A percentile compares a stretch with the other conserved stretches of the same genome.
Conservation (phyloP, 2,888 invertebrate genomes). For the Encarsia formosa region DNA sequence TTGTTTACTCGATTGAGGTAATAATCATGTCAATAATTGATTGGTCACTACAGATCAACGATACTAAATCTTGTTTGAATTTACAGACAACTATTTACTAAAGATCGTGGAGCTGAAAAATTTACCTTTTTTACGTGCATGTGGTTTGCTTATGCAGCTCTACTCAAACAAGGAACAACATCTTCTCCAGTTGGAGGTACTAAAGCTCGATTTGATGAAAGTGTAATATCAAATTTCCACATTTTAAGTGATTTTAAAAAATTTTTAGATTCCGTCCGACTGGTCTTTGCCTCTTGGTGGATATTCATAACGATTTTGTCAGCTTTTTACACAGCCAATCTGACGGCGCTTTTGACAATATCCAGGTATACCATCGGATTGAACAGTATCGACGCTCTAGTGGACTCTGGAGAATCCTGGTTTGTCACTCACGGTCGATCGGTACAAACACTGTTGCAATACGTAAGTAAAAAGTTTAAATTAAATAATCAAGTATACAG, state of each 20-base stretch:
- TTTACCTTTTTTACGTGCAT: slow-evolving; percentile 68
- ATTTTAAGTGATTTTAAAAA: background rate
- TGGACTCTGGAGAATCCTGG: slow-evolving; percentile 65
- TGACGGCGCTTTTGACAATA: slow-evolving; percentile 82
- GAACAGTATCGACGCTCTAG: slow-evolving; percentile 65
- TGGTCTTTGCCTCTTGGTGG: slow-evolving; percentile 90
- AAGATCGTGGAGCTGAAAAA: slow-evolving; percentile 55
- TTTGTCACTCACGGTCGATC: slow-evolving; percentile 66
- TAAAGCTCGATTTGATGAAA: background rate
- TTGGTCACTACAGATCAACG: too few relatives aligned
- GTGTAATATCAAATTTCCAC: background rate
- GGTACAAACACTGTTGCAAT: slow-evolving; percentile 62
- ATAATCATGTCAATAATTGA: background rate
- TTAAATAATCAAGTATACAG: too few relatives aligned
- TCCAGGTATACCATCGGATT: slow-evolving; percentile 81
- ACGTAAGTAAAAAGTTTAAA: too few relatives aligned
- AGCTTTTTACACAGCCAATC: slow-evolving; percentile 85
- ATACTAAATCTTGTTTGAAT: background rate
- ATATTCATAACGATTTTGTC: slow-evolving; percentile 82
- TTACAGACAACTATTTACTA: slow-evolving; percentile 45
- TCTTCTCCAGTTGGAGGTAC: slow-evolving; percentile 76
- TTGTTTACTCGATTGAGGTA: slow-evolving; percentile 62
- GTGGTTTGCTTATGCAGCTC: slow-evolving; percentile 85
- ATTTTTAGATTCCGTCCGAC: slow-evolving; percentile 66
- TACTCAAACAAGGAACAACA: slow-evolving; percentile 82